Conservation (phyloP, 2,888 invertebrate genomes). For the Synanthedon vespiformis region DNA sequence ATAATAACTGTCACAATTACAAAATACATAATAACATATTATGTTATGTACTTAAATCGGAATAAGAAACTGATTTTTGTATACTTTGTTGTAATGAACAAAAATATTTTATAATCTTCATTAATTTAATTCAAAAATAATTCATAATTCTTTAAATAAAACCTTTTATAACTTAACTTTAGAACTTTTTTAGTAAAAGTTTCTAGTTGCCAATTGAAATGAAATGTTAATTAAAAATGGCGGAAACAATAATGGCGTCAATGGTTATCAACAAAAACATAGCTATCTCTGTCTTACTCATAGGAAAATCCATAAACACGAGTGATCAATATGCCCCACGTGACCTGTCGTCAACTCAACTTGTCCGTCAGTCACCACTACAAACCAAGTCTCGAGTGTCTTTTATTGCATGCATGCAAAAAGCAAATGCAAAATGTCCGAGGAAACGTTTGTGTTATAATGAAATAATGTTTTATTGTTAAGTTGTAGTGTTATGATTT, state of each 20-base stretch:
- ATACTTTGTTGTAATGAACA: no score
- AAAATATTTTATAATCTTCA: no score
- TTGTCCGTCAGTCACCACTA: conserved; percentile 26
- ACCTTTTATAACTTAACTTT: no score
- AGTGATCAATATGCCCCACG: conserved; percentile 66
- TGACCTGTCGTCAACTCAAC: conserved; percentile 47
- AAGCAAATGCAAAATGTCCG: conserved; percentile 61
- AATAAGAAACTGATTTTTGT: no score
- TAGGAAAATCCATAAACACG: conserved; percentile 29
- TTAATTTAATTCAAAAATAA: no score
- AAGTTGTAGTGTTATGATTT: conserved; percentile 49
- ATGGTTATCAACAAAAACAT: conserved; percentile 16
- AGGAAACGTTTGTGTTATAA: conserved; percentile 55
- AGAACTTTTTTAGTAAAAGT: no score
- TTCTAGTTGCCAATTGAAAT: no score
- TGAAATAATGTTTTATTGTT: conserved; percentile 55
- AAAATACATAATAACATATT: no score
- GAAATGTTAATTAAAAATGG: conserved; percentile 32
- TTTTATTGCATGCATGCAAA: conserved; percentile 19
- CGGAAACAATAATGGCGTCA: conserved; percentile 63
- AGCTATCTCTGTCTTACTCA: conserved; percentile 36
- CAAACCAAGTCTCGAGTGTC: neutral
- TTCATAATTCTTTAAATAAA: no score
- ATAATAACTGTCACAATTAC: no score
- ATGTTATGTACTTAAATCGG: no score